phyloP scores from a whole-genome alignment of 1,140 invertebrate species.

The Dolichoris vasculosae region DNA sequence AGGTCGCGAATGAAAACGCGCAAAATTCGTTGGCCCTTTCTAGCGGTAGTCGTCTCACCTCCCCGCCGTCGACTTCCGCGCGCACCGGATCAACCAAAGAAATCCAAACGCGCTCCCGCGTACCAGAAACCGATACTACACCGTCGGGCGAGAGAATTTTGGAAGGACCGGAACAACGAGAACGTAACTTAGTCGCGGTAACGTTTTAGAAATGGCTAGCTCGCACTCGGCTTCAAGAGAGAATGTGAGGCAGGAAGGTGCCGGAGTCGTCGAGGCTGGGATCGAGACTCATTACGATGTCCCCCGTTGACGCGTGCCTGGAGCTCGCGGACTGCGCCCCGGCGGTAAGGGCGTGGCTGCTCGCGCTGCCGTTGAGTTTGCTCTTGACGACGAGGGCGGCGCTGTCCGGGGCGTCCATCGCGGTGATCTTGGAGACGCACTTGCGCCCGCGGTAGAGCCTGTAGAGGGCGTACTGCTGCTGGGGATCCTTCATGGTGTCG shows the following conservation, averaged over 20 bases:
- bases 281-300: slow-evolving; percentile 74
- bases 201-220: slow-evolving; percentile 70
- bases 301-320: slow-evolving; percentile 72
- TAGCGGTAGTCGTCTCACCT: slow-evolving; percentile 1
- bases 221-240: slow-evolving; percentile 70
- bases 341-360: slow-evolving; percentile 69
- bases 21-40: slow-evolving; percentile 20
- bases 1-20: background rate
- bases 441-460: slow-evolving; percentile 69
- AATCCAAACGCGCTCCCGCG: too few species aligned
- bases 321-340: slow-evolving; percentile 67
- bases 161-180: background rate
- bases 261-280: slow-evolving; percentile 80
- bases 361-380: slow-evolving; percentile 72
- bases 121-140: too few species aligned
- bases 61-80: too few species aligned
- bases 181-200: background rate
- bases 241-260: slow-evolving; percentile 80
- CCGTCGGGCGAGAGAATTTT: background rate
- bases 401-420: slow-evolving; percentile 62
- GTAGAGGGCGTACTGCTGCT: slow-evolving; percentile 68
- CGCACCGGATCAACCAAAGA: background rate
- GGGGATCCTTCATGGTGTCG: slow-evolving; percentile 67
- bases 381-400: slow-evolving; percentile 65
- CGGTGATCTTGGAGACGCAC: slow-evolving; percentile 66